A percentile compares a stretch with the other conserved stretches of the same genome.
Evolutionary conservation across 2,888 invertebrate species (phyloP).

Genomic region (Cataglyphis altisquamis): DNA sequence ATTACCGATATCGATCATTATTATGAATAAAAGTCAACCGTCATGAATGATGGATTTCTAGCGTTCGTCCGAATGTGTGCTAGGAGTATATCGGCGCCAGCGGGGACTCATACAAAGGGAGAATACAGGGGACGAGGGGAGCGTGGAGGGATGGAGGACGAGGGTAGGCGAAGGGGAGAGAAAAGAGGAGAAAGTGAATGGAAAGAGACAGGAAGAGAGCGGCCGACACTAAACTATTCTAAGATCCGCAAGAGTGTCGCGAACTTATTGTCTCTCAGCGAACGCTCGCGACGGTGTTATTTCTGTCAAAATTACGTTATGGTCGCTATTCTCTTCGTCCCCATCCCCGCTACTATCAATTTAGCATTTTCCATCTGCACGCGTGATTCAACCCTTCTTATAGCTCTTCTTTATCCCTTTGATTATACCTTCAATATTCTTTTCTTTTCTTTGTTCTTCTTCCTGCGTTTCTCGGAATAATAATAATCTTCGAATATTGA

Average conservation of each 20-base stretch:
- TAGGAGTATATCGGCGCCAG: constrained; percentile 65
- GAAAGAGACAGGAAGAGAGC: constrained; percentile 44
- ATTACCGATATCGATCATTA: not conserved
- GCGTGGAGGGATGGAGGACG: constrained; percentile 36
- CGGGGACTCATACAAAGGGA: constrained; percentile 47
- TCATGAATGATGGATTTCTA: constrained; percentile 29
- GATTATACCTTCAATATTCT: not conserved
- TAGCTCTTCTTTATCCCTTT: constrained; percentile 1
- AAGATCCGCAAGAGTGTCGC: constrained; percentile 78
- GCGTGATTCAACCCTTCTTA: not conserved
- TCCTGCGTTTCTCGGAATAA: constrained; percentile 28
- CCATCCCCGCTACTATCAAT: constrained; percentile 62
- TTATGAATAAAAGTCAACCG: constrained; percentile 35
- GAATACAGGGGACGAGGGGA: constrained; percentile 60
- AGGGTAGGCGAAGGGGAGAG: constrained; percentile 58
- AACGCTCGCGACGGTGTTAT: constrained; percentile 79
- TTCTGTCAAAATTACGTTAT: constrained; percentile 85
- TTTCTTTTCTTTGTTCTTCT: constrained; percentile 15
- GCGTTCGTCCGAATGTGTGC: not conserved
- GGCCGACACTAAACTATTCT: constrained; percentile 82
- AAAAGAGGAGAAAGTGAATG: constrained; percentile 57
- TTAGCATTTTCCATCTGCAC: constrained; percentile 71
- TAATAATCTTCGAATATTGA: constrained; percentile 24
- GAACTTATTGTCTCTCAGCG: constrained; percentile 81
- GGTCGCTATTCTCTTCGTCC: constrained; percentile 76